Evolutionary conservation across 1,140 invertebrate species (phyloP), one percentile per base, ranked within the genome.

Genomic region (Cydia pomonella): DNA sequence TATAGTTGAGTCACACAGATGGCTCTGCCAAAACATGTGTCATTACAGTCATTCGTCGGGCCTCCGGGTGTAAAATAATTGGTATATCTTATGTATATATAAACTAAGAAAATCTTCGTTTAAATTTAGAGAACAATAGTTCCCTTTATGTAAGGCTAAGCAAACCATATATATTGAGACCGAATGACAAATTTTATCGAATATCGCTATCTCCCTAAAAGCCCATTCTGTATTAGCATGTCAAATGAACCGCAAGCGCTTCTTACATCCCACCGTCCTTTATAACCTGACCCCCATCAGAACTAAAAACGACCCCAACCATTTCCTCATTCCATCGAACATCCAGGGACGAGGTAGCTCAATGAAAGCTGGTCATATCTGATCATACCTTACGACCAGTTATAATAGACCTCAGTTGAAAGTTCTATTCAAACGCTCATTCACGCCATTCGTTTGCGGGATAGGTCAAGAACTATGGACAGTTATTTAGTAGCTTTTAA

Each of bases 221-320:
- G 27, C 64, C 33, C 64, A 69, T n/a, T 33, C 29, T 33, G 23
- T 69, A 69, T 69, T 69, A 69, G 27, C 64, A 69, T 69, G 64
- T 69, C 64, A 33, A 69, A 69, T 69, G 64, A 69, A 69, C 64
- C 29, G 64, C 64, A 33, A 18, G 64, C 41, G 18, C 27, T 29
- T 33, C 63, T 64, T 64, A 27, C 63, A 64, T 33, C n/a, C 25
- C 33, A 38, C n/a, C n/a, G n/a, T 50, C 47, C 1, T 18, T 10
- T 18, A 33, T 69, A 69, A 33, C 64, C 64, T 33, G 64, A 69
- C 29, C 64, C 29, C 13, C 64, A 41, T 69, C 64, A 33, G n/a
- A 69, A 18, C 29, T 38, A 16, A 38, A n/a, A 69, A 38, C 16
- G 29, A 33, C 64, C 29, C 64, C n/a, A 3, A 12, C 23, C 4